phyloP scores from a whole-genome alignment of 1,140 invertebrate genomes.

The Manduca sexta region DNA sequence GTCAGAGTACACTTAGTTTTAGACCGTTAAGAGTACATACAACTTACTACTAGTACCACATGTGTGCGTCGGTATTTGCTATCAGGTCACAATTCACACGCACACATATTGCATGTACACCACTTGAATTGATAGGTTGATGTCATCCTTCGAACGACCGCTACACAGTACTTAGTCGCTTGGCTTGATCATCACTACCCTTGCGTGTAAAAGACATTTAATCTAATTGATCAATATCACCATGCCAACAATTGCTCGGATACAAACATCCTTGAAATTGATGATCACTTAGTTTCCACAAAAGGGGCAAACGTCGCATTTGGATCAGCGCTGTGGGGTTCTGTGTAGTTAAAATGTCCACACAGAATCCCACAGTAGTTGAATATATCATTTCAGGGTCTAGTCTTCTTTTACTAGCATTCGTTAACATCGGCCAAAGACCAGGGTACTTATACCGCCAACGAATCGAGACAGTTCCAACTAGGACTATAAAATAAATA shows the following conservation, averaged over 20 bases:
- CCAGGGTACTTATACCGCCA: too few species aligned
- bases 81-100: constrained; percentile 11
- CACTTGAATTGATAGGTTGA: constrained; percentile 17
- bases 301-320: not conserved
- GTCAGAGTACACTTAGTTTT: constrained; percentile 2
- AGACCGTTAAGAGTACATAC: constrained; percentile 5
- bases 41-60: constrained; percentile 7
- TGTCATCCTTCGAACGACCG: constrained; percentile 9
- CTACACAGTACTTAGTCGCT: too few species aligned
- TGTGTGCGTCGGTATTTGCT: constrained; percentile 20
- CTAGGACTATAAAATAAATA: too few species aligned
- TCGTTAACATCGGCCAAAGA: too few species aligned
- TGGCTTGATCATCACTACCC: too few species aligned
- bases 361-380: too few species aligned
- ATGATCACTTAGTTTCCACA: not conserved
- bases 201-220: too few species aligned
- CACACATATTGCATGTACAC: constrained; percentile 1
- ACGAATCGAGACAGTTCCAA: too few species aligned
- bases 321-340: too few species aligned
- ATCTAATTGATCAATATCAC: constrained; percentile 37
- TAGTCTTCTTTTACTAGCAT: too few species aligned
- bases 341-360: too few species aligned
- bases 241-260: constrained; percentile 31
- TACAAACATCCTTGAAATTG: not conserved
- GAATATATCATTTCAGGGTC: too few species aligned